Base-by-base conservation (phyloP, 2,888 invertebrate species). In the Sycophila texana region DNA sequence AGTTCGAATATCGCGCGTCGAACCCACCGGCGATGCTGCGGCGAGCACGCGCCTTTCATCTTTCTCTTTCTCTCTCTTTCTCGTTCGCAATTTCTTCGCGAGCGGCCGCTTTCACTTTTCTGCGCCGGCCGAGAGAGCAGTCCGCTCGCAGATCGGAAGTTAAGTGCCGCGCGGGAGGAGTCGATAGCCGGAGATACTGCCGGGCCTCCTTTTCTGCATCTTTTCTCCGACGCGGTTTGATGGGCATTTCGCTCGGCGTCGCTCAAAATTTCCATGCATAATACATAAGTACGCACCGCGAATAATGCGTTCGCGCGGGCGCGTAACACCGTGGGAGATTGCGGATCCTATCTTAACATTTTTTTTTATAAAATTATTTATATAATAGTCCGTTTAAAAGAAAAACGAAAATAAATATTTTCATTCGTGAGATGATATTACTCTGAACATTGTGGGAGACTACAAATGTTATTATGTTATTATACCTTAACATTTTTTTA, bases 51-150 rank as follows among this genome's bases (percentile, higher is more conserved):
- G 22, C 30, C n/a, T 14, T 39, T 16, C 20, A 13, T 66, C 51
- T 51, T 55, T 51, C 30, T 22, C 67, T n/a, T 10, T 14, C 60
- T 20, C 22, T 14, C 60, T 20, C 22, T 30, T 18, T n/a, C n/a
- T 74, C 74, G 73, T 74, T 22, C 66, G 75, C 67, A 75, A 68
- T 68, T 75, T 75, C 75, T 57, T 67, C 18, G 2, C 53, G 61
- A 39, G 20, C 20, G 61, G 67, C 58, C 16, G 39, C 76, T 76
- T 76, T 76, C 76, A 76, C 76, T 76, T 76, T 76, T n/a, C 14
- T 49, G 61, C 20, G 49, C 20, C n/a, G n/a, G 49, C 20, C 20
- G 5, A 49, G 13, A 61, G 14, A 39, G 22, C 22, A n/a, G 16
- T n/a, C 30, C 63, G 39, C 53, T 4, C 20, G 51, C 53, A 26